A percentile compares a stretch with the other conserved stretches of the same genome.
phyloP scores from a whole-genome alignment of 1,140 invertebrate genomes.

The Drosophila parvula region DNA sequence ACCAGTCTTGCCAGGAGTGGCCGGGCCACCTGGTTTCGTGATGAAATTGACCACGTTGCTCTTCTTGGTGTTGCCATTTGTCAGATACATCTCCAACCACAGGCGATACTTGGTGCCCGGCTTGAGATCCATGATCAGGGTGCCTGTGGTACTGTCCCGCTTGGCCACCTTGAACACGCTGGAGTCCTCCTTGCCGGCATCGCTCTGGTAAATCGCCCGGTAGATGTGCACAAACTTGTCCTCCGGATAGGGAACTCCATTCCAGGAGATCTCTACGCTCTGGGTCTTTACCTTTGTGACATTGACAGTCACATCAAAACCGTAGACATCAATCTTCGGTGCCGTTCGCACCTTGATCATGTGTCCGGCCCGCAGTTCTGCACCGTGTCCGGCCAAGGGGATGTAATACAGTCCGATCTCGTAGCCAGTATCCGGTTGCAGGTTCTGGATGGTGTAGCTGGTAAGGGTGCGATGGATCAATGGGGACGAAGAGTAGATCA shows the following conservation, averaged over 20 bases:
- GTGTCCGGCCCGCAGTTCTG: constrained; percentile 89
- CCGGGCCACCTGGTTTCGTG: constrained; percentile 90
- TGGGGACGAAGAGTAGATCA: constrained; percentile 90
- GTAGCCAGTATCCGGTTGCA: constrained; percentile 89
- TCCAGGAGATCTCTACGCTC: constrained; percentile 91
- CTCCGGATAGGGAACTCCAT: constrained; percentile 92
- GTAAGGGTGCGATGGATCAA: constrained; percentile 89
- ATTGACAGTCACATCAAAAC: constrained; percentile 91
- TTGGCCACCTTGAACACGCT: constrained; percentile 94
- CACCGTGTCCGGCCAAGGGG: constrained; percentile 89
- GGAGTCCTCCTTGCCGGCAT: constrained; percentile 90
- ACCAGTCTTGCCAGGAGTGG: constrained; percentile 80
- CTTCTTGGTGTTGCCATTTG: constrained; percentile 94
- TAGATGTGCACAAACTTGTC: constrained; percentile 96
- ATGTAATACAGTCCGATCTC: constrained; percentile 91
- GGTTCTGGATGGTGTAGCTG: constrained; percentile 89
- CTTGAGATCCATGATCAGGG: constrained; percentile 89
- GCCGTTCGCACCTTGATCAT: constrained; percentile 88
- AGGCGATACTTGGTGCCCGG: constrained; percentile 93
- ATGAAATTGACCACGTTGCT: constrained; percentile 94
- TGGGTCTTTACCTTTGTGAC: constrained; percentile 90
- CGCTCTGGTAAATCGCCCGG: constrained; percentile 92
- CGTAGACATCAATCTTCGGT: constrained; percentile 89
- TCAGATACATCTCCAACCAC: constrained; percentile 94
- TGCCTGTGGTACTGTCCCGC: constrained; percentile 89